Percentiles rank a stretch among this genome's conserved stretches.
Conservation (phyloP, 1,140 invertebrate species). For the Coptotermes formosanus region DNA sequence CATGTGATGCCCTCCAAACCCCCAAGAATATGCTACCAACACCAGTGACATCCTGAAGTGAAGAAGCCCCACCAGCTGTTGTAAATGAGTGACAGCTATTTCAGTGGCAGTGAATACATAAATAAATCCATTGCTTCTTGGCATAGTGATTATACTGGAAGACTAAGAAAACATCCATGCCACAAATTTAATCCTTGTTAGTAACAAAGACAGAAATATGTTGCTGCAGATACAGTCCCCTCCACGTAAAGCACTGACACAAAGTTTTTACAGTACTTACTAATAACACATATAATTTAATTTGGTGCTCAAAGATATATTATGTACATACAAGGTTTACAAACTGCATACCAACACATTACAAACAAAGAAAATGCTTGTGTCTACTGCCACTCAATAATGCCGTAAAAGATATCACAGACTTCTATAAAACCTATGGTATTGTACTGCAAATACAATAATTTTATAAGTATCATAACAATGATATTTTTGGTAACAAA, state of each 20-base stretch:
- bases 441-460: constrained; percentile 34
- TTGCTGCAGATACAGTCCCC: neutral
- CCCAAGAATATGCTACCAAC: neutral
- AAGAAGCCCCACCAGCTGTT: neutral
- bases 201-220: neutral
- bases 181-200: constrained; percentile 17
- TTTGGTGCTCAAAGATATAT: neutral
- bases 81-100: neutral
- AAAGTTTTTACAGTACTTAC: constrained; percentile 2
- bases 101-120: constrained; percentile 22
- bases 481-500: constrained; percentile 36
- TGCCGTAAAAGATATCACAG: constrained; percentile 44
- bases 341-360: neutral
- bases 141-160: constrained; percentile 18
- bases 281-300: neutral
- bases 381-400: constrained; percentile 27
- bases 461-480: constrained; percentile 29
- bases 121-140: constrained; percentile 7
- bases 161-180: constrained; percentile 25
- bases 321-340: constrained; percentile 9
- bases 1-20: neutral
- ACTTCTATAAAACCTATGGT: constrained; percentile 40
- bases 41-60: neutral
- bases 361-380: constrained; percentile 14
- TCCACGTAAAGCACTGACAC: neutral